Evolutionary conservation across 2,888 invertebrate species (phyloP), one percentile per base, ranked within the genome.

Genomic region (Lasius fuliginosus): DNA sequence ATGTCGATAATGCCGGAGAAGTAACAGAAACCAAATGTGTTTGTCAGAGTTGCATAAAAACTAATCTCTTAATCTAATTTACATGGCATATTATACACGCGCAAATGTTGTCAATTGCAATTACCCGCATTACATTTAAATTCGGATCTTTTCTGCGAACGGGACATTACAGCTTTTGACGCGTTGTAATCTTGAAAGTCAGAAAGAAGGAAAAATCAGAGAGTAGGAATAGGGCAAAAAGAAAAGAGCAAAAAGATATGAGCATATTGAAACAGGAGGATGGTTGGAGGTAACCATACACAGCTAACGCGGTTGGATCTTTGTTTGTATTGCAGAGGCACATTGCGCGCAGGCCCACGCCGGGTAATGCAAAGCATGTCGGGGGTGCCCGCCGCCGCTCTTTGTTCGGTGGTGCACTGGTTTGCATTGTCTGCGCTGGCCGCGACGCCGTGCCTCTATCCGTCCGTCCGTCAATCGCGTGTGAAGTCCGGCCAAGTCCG

Each of bases 391-490:
- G 94, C 94, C 94, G 94, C 93, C 94, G 91, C 90, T 92, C 92
- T 91, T 90, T 94, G 94, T 92, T 94, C 94, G 93, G 94, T 93
- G 93, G 92, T 93, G 93, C 93, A 93, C 93, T 90, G 75, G 93
- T 94, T 95, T 95, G 95, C 95, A 95, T 95, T 95, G 95, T 95
- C 95, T 95, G 95, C 94, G 94, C 94, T 94, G 94, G 94, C 94
- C 94, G 94, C 94, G 94, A 94, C 94, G 95, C 94, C 77, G 94
- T 94, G 94, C 94, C 94, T 94, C 94, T 94, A 92, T 92, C 90
- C 94, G 77, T 77, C 76, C 76, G 75, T 75, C 76, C 76, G 94
- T 94, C 93, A 93, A 94, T 93, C 92, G 90, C 92, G 92, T 91
- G 93, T 91, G 93, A 92, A 90, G 92, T 53, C 53, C 53, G 92